phyloP scores from a whole-genome alignment of 2,888 invertebrate species.

The Octodonta nipae region DNA sequence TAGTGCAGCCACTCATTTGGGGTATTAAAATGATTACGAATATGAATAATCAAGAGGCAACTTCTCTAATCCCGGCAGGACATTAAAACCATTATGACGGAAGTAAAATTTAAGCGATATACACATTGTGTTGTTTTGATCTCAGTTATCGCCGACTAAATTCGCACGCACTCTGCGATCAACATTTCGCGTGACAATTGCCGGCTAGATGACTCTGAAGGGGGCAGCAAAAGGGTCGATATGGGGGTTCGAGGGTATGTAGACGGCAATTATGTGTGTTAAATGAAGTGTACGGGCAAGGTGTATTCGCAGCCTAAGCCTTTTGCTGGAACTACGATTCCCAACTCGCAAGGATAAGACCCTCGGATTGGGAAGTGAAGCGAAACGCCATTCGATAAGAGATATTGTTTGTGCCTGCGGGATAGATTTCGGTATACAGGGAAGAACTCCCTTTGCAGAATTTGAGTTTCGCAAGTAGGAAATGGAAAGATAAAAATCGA shows the following conservation, averaged over 20 bases:
- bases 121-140: constrained; percentile 28
- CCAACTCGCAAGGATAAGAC: constrained; percentile 31
- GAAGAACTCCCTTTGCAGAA: constrained; percentile 1
- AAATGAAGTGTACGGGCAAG: constrained; percentile 37
- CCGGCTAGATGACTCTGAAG: constrained; percentile 8
- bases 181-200: constrained; percentile 29
- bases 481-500: too few relatives aligned
- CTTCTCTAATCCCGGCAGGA: constrained; percentile 13
- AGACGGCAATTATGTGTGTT: constrained; percentile 39
- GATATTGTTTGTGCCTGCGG: constrained; percentile 31
- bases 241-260: not conserved
- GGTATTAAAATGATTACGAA: constrained; percentile 7
- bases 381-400: constrained; percentile 34
- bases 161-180: constrained; percentile 34
- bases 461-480: too few relatives aligned
- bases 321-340: constrained; percentile 34
- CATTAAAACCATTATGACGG: constrained; percentile 21
- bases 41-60: constrained; percentile 10
- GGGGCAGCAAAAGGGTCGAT: not conserved
- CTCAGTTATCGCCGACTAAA: constrained; percentile 31
- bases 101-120: constrained; percentile 24
- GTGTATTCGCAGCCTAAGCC: constrained; percentile 35
- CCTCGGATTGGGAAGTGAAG: constrained; percentile 34
- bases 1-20: not conserved
- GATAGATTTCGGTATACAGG: not conserved